These are phyloP conservation scores for Lepus oiostolus DNA, from an alignment of 2,797 vertebrate species.

Conservation along the genomic window DNA sequence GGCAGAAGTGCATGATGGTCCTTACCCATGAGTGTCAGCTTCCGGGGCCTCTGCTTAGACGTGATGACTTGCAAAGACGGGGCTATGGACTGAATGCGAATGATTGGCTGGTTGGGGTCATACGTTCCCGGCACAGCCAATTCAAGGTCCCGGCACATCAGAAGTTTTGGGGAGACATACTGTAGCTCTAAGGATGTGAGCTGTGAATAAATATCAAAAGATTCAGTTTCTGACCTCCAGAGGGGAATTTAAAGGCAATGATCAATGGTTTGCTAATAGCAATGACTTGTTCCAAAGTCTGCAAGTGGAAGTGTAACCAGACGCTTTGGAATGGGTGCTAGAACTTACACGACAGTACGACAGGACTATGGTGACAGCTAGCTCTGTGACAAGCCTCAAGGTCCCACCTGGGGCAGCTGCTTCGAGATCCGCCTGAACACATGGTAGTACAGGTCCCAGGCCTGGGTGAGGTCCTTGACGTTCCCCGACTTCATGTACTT, in stretches of 20 bases:
- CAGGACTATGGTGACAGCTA: not conserved
- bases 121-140: conserved; percentile 98
- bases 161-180: conserved; percentile 97
- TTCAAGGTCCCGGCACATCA: conserved; percentile 98
- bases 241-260: not conserved
- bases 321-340: not conserved
- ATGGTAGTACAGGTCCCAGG: conserved; percentile 99
- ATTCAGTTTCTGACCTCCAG: conserved; percentile 26
- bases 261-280: not conserved
- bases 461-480: conserved; percentile 98
- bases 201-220: conserved; percentile 86
- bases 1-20: not conserved
- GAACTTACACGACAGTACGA: not conserved
- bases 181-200: conserved; percentile 98
- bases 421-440: conserved; percentile 99
- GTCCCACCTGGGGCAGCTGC: conserved; percentile 96
- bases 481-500: conserved; percentile 99
- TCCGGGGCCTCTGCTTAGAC: conserved; percentile 98
- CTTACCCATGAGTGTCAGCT: conserved; percentile 99
- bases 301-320: not conserved
- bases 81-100: conserved; percentile 98
- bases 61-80: conserved; percentile 99
- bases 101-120: conserved; percentile 98
- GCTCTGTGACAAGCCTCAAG: not conserved
- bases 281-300: not conserved